Conservation (phyloP, 2,113 vertebrate genomes). For the Deroptyus accipitrinus region DNA sequence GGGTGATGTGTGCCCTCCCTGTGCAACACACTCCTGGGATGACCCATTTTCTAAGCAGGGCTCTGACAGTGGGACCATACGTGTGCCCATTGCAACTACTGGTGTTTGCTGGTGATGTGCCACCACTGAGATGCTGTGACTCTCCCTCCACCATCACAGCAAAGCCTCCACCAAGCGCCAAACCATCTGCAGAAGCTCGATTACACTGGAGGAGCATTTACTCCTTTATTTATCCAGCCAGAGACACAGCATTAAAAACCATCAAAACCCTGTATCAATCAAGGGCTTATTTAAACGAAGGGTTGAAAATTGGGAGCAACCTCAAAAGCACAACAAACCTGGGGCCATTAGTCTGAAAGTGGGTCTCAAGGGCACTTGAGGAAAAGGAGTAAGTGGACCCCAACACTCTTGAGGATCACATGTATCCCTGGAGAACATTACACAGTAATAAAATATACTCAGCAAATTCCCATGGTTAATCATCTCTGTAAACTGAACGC, state of each 20-base stretch:
- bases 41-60: neutral
- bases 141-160: neutral
- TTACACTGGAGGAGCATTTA: neutral
- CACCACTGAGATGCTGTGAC: neutral
- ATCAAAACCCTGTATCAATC: neutral
- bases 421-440: slow-evolving; percentile 20
- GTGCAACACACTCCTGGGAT: neutral
- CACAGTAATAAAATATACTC: neutral
- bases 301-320: neutral
- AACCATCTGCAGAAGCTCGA: neutral
- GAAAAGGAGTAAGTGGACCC: slow-evolving; percentile 41
- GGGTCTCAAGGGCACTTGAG: slow-evolving; percentile 32
- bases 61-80: neutral
- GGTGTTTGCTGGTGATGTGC: neutral
- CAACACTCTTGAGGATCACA: slow-evolving; percentile 30
- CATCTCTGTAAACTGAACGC: slow-evolving; percentile 39
- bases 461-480: slow-evolving; percentile 39
- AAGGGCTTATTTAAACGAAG: neutral
- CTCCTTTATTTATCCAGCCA: neutral
- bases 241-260: neutral
- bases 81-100: fast-evolving
- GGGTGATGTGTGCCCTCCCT: neutral
- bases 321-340: slow-evolving; percentile 37
- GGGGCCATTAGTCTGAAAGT: slow-evolving; percentile 29
- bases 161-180: neutral